phyloP scores from a whole-genome alignment of 2,888 invertebrate species.

The Hermaeophaga mercurialis region DNA sequence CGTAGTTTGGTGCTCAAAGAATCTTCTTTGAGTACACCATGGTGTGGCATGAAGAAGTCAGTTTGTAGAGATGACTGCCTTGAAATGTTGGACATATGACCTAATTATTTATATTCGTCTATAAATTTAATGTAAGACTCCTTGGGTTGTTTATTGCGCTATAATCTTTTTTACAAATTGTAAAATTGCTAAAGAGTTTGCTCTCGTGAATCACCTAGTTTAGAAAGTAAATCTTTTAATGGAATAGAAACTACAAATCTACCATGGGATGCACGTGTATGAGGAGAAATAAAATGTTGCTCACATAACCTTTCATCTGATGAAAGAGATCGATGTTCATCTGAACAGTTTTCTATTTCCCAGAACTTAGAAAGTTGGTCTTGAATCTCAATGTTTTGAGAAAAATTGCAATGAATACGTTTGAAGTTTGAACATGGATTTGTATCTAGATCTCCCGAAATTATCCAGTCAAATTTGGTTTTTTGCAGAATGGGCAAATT shows the following conservation, averaged over 20 bases:
- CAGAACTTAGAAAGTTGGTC: not conserved
- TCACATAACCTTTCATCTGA: not conserved
- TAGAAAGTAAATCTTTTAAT: not conserved
- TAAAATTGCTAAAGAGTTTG: not conserved
- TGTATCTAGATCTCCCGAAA: not conserved
- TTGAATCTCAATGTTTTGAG: not conserved
- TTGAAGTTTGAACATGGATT: not conserved
- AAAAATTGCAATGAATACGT: not conserved
- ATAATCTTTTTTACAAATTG: no score
- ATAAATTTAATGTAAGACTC: no score
- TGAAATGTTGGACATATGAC: constrained; percentile 12
- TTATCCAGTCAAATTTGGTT: constrained; percentile 17
- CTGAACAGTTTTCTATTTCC: not conserved
- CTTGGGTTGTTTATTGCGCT: no score
- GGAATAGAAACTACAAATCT: constrained; percentile 2
- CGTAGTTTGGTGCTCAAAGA: constrained; percentile 15
- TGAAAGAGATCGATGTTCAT: not conserved
- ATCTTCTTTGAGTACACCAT: constrained; percentile 9
- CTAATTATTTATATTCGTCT: not conserved
- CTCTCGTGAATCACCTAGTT: not conserved
- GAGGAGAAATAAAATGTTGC: not conserved
- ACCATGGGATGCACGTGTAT: not conserved
- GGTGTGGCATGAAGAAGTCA: constrained; percentile 12
- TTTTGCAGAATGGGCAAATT: not conserved
- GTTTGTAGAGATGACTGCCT: not conserved